A percentile compares a stretch with the other conserved stretches of the same genome.
These are phyloP conservation scores for Subanguina moxae DNA, from an alignment of 1,140 invertebrate genomes.

Conservation along the genomic window DNA sequence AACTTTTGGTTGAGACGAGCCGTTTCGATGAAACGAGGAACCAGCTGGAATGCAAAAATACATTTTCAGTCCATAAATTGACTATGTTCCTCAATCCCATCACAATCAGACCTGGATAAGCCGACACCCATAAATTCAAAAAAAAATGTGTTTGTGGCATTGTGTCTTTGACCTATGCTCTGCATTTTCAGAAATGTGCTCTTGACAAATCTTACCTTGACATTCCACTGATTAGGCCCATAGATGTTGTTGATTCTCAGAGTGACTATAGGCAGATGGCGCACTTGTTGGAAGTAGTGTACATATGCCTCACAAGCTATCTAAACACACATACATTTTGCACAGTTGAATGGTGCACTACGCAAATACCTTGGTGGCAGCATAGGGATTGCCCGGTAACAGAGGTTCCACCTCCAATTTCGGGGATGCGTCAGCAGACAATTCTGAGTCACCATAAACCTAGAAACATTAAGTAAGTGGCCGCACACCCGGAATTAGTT, in stretches of 20 bases:
- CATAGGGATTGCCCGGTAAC: slow-evolving; percentile 60
- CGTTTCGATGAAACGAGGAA: slow-evolving; percentile 59
- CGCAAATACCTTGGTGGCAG: slow-evolving; percentile 58
- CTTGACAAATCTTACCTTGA: slow-evolving; percentile 37
- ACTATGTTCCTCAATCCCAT: too few species aligned
- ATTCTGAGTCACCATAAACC: slow-evolving; percentile 57
- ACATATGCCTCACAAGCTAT: slow-evolving; percentile 52
- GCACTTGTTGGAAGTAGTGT: slow-evolving; percentile 37
- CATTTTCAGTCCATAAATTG: too few species aligned
- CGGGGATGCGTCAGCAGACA: slow-evolving; percentile 40
- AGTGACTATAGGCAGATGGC: slow-evolving; percentile 58
- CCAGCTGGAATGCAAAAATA: slow-evolving; percentile 41
- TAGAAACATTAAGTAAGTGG: slow-evolving; percentile 19
- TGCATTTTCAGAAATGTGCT: background rate
- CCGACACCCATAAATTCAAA: too few species aligned
- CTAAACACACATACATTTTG: slow-evolving; percentile 33
- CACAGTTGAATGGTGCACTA: slow-evolving; percentile 18
- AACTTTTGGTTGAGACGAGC: slow-evolving; percentile 53
- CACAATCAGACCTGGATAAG: too few species aligned
- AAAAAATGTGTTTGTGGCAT: too few species aligned
- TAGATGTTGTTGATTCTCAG: slow-evolving; percentile 61
- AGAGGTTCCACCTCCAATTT: slow-evolving; percentile 47
- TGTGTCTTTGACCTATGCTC: too few species aligned
- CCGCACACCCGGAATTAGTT: too few species aligned
- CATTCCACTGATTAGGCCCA: slow-evolving; percentile 61